Evolutionary conservation across 2,113 vertebrate species (phyloP), one percentile per base, ranked within the genome.

Genomic region (Paramisgurnus dabryanus): DNA sequence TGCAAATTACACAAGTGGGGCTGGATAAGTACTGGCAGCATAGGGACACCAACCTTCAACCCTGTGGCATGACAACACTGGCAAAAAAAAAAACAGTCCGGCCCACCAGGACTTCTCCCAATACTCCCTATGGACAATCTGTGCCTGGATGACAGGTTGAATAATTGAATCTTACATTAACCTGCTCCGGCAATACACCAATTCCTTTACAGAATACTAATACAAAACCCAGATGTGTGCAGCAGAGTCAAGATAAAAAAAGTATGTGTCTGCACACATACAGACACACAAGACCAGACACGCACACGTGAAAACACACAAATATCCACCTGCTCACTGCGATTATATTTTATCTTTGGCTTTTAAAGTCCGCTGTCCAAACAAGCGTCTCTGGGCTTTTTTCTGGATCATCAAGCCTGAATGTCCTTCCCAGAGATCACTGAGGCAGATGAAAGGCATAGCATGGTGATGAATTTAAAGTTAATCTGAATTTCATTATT

Each of bases 191-290:
- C 72, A 45, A 76, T 66, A 75, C 82, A 85, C 88, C 92, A 87
- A 88, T 81, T 74, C 84, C 83, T 87, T 86, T 88, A 87, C 86
- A 84, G 86, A 80, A 81, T 87, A 82, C 85, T 85, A 88, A 89
- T 87, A 87, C 83, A 83, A 88, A 61, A 76, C 82, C 79, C 87
- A 89, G 87, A 89, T 91, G 89, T 87, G 82, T 11, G 72, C 67
- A 34, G 27, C 27, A 34, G 27, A 34, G 27, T 34, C 27, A 34
- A 34, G 27, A 34, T 34, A 34, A 34, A 34, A 22, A 34, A 34
- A 34, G 27, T 34, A 34, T 34, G 27, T 3, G 5, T n/a, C 73
- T 49, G 17, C 67, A 67, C 7, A 49, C 50, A 40, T 15, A 18
- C 55, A 18, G 5, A 68, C 78, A 83, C 79, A 84, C 67, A 88